Base-by-base conservation (phyloP, 2,797 vertebrate species). In the Chrysocyon brachyurus region DNA sequence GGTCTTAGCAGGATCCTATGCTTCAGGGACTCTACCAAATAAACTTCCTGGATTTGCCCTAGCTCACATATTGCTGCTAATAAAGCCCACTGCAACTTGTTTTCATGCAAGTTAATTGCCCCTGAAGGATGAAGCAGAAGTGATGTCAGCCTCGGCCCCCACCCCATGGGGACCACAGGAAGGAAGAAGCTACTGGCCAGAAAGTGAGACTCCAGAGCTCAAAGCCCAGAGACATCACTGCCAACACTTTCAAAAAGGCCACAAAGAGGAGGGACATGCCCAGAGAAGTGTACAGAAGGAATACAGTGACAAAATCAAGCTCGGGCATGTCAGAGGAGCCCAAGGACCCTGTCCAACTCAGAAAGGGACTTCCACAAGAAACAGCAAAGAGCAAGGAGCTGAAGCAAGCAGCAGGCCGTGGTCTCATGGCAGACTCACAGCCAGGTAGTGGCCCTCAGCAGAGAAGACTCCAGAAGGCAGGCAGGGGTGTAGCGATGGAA, bases 1-100 rank as follows among this genome's bases (percentile, higher is more conserved):
- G 1, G 5, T 79, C 31, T 63, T 68, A 33, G 46, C 16, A 86
- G 59, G 26, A 63, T 33, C 17, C 54, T 28, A 5, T 52, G 33
- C 57, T 40, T 89, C 8, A 75, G 56, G 36, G 9, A 72, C 9
- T n/a, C 22, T 14, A 31, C 46, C 28, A 46, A 57, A 10, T 1
- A 31, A 85, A 59, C 19, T 77, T 92, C 77, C 85, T 56, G 6
- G 17, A 73, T 68, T 11, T 52, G 16, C 24, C 11, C 1, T 12
- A 19, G 14, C 12, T 52, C 17, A 28, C 0, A 0, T 36, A 82
- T 93, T 79, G 12, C 59, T 72, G 0, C n/a, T 95, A 96, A 95
- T 79, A 94, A 97, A 91, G 40, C 92, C 94, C 92, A 81, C 1
- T 81, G 93, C 31, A 52, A 75, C 64, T 96, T 49, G 89, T 73